Conservation (phyloP, 1,140 invertebrate genomes). For the Rhynchophorus ferrugineus region DNA sequence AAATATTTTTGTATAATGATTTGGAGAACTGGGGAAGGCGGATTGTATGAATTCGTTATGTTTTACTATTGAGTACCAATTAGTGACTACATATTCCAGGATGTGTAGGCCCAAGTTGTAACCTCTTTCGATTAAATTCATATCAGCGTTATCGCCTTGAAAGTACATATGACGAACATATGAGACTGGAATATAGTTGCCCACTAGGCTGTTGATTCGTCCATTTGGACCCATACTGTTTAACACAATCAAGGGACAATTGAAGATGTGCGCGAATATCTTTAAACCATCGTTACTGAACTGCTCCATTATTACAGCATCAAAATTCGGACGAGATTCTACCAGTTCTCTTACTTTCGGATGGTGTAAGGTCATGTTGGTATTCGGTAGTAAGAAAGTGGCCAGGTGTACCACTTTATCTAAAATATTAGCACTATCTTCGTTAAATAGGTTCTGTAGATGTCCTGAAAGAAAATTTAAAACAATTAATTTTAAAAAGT, state of each 20-base stretch:
- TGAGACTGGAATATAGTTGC: slow-evolving; percentile 36
- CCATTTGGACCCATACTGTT: slow-evolving; percentile 30
- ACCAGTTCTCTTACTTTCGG: slow-evolving; percentile 19
- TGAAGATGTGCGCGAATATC: slow-evolving; percentile 20
- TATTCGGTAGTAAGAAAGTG: not conserved
- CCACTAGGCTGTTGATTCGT: slow-evolving; percentile 29
- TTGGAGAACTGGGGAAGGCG: slow-evolving; percentile 41
- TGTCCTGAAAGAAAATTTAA: too few relatives aligned
- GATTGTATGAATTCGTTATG: slow-evolving; percentile 29
- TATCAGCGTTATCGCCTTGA: too few relatives aligned
- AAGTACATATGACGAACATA: slow-evolving; percentile 37
- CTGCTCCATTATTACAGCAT: slow-evolving; percentile 28
- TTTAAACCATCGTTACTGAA: slow-evolving; percentile 22
- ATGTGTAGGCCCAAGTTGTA: slow-evolving; percentile 32
- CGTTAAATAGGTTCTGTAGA: too few relatives aligned
- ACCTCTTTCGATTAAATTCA: too few relatives aligned
- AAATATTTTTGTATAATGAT: slow-evolving; percentile 44
- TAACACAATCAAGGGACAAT: slow-evolving; percentile 30
- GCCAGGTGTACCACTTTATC: not conserved
- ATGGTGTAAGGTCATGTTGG: slow-evolving; percentile 5
- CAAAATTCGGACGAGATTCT: slow-evolving; percentile 24
- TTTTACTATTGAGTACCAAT: slow-evolving; percentile 19
- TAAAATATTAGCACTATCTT: not conserved
- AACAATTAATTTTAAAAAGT: too few relatives aligned
- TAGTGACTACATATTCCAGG: slow-evolving; percentile 34